Conservation (phyloP, 1,140 invertebrate species). For the Drosophila pandora region DNA sequence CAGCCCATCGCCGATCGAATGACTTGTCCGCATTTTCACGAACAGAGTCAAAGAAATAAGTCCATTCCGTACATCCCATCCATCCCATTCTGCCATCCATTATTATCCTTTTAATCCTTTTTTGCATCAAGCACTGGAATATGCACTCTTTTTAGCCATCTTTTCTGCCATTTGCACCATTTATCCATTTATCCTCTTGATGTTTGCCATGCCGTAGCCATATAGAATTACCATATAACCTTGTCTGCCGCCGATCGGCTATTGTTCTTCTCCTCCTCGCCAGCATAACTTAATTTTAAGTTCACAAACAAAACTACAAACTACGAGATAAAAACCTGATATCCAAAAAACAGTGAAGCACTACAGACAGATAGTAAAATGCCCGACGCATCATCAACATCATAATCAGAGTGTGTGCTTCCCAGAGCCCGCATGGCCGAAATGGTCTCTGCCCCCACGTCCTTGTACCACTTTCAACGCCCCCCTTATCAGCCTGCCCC, state of each 20-base stretch:
- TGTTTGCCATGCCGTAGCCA: constrained; percentile 44
- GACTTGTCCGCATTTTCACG: constrained; percentile 10
- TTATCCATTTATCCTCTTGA: constrained; percentile 23
- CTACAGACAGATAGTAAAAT: constrained; percentile 30
- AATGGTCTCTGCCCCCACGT: neutral
- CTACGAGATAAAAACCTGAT: neutral
- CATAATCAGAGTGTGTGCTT: constrained; percentile 35
- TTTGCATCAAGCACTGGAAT: neutral
- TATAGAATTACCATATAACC: constrained; percentile 16
- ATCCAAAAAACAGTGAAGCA: constrained; percentile 1
- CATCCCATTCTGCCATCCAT: neutral
- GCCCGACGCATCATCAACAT: constrained; percentile 31
- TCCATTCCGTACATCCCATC: neutral
- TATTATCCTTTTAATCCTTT: neutral
- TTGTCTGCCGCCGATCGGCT: constrained; percentile 17
- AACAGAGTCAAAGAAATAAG: constrained; percentile 5
- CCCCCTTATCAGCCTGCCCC: neutral
- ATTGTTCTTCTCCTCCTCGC: constrained; percentile 19
- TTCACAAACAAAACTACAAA: constrained; percentile 13
- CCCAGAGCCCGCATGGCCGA: constrained; percentile 29
- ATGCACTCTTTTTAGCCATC: constrained; percentile 5
- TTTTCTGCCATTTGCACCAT: neutral
- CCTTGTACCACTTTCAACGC: neutral
- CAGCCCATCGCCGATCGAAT: constrained; percentile 28
- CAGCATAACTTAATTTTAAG: constrained; percentile 28